A percentile compares a stretch with the other conserved stretches of the same genome.
Conservation (phyloP, 2,113 vertebrate species). For the Actinemys pallida region DNA sequence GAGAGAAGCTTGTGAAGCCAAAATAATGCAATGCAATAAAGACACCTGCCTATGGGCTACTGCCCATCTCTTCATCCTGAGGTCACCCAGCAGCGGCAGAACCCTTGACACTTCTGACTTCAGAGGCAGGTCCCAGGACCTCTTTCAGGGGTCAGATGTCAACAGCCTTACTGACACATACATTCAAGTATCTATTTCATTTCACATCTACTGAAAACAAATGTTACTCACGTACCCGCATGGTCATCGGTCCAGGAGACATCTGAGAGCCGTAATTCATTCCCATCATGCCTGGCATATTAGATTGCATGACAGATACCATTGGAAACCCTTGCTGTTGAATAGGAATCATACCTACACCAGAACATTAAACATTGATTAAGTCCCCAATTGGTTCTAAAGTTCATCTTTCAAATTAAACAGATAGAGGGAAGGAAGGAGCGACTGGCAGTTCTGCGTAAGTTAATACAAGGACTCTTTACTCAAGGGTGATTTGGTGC, state of each 20-base stretch:
- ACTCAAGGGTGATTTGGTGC: neutral
- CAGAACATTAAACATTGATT: slow-evolving; percentile 23
- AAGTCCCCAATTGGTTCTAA: neutral
- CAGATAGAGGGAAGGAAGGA: neutral
- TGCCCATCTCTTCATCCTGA: neutral
- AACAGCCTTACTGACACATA: neutral
- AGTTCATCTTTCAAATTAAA: neutral
- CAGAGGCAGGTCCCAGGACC: neutral
- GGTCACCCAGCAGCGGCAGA: accelerated
- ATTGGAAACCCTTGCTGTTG: slow-evolving; percentile 92
- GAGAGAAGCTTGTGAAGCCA: neutral
- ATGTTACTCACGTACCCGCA: slow-evolving; percentile 85
- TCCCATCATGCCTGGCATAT: slow-evolving; percentile 96
- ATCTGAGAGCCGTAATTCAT: slow-evolving; percentile 95
- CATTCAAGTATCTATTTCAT: neutral
- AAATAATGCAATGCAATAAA: neutral
- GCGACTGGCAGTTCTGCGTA: neutral
- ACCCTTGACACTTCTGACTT: neutral
- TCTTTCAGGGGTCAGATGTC: neutral
- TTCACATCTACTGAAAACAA: neutral
- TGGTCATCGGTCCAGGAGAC: slow-evolving; percentile 89
- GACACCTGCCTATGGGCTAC: neutral
- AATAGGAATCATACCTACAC: slow-evolving; percentile 91
- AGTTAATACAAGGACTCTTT: neutral
- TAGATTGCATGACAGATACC: slow-evolving; percentile 95